These are phyloP conservation scores for Notarius lentiginosus DNA, from an alignment of 2,113 vertebrate species.

Conservation along the genomic window DNA sequence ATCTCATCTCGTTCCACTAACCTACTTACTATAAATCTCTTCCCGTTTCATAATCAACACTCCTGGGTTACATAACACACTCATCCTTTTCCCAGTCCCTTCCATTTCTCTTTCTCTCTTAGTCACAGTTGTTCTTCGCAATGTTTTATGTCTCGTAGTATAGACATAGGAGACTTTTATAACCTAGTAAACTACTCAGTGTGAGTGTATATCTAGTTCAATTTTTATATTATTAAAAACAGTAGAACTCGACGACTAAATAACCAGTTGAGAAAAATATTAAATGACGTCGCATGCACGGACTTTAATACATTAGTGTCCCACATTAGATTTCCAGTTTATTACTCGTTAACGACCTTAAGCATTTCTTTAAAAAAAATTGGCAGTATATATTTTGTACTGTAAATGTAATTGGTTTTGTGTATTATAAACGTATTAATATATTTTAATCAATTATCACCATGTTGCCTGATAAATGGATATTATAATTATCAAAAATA, in stretches of 20 bases:
- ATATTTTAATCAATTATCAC: neutral
- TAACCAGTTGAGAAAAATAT: neutral
- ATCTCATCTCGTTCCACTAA: constrained; percentile 70
- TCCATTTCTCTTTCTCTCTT: neutral
- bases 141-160: neutral
- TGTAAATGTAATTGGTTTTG: too few species aligned
- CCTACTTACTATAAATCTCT: constrained; percentile 74
- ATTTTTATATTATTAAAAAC: neutral
- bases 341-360: neutral
- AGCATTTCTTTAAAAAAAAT: neutral
- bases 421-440: neutral
- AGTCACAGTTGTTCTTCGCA: neutral
- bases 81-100: constrained; percentile 44
- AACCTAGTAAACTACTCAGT: neutral
- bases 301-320: neutral
- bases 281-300: neutral
- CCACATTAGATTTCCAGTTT: neutral
- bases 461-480: neutral
- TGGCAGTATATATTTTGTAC: neutral
- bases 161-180: neutral
- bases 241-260: neutral
- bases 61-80: constrained; percentile 65
- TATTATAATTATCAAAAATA: neutral
- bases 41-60: constrained; percentile 71
- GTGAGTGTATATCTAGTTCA: neutral